These are phyloP conservation scores for Carabus problematicus DNA, from an alignment of 2,888 invertebrate genomes.

Conservation along the genomic window DNA sequence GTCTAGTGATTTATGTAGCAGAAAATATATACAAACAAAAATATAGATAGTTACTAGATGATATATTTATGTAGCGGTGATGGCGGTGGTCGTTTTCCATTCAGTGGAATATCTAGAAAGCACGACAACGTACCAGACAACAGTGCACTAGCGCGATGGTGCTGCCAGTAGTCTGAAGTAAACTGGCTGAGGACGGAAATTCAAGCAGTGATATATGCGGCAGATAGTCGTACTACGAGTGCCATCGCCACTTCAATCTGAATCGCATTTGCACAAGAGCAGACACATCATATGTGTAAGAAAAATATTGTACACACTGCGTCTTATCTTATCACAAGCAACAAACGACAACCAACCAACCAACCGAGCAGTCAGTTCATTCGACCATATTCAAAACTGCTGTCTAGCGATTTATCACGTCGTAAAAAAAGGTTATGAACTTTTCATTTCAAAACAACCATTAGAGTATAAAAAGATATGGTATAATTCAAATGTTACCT, in stretches of 20 bases:
- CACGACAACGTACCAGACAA: conserved; percentile 30
- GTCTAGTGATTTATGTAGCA: conserved; percentile 31
- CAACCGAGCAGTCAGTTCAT: not conserved
- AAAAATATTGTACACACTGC: conserved; percentile 23
- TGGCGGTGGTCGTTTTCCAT: conserved; percentile 31
- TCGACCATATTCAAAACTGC: not conserved
- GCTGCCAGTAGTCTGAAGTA: conserved; percentile 3
- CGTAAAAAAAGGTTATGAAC: conserved; percentile 40
- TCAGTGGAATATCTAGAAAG: conserved; percentile 26
- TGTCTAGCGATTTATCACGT: conserved; percentile 34
- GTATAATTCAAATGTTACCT: no score
- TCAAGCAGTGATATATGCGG: conserved; percentile 40
- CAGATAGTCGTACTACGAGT: conserved; percentile 47
- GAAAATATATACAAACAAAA: conserved; percentile 40
- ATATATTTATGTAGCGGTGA: conserved; percentile 30
- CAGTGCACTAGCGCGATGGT: conserved; percentile 17
- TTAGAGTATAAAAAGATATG: no score
- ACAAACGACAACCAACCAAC: conserved; percentile 22
- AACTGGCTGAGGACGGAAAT: conserved; percentile 32
- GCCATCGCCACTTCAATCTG: conserved; percentile 57
- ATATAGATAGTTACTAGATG: conserved; percentile 27
- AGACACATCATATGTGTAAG: conserved; percentile 37
- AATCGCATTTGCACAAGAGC: conserved; percentile 54
- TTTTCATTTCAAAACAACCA: conserved; percentile 24
- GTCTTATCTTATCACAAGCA: conserved; percentile 35